phyloP scores from a whole-genome alignment of 2,797 vertebrate species.

The Siniperca undulata region DNA sequence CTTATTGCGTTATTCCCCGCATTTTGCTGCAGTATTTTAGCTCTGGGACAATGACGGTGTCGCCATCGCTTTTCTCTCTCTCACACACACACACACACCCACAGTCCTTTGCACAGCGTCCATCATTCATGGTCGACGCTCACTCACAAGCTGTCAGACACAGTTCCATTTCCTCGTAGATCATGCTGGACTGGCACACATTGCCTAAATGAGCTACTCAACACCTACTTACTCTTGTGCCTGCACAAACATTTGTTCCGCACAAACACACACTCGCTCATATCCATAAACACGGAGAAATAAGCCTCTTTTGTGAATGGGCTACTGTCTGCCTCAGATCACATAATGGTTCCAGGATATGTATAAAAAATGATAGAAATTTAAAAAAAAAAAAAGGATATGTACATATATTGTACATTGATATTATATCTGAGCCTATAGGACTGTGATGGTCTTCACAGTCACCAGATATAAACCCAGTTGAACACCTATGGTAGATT shows the following conservation, averaged over 20 bases:
- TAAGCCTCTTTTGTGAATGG: not conserved
- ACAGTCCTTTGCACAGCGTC: slow-evolving; percentile 26
- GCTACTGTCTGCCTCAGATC: slow-evolving; percentile 6
- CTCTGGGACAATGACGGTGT: slow-evolving; percentile 43
- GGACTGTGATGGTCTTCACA: too few species aligned
- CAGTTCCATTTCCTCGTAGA: slow-evolving; percentile 63
- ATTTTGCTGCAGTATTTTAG: slow-evolving; percentile 37
- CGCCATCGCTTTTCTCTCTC: slow-evolving; percentile 9
- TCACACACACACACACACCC: not conserved
- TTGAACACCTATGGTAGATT: too few species aligned
- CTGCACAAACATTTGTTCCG: slow-evolving; percentile 34
- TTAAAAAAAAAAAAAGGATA: not conserved
- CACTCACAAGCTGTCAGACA: slow-evolving; percentile 69
- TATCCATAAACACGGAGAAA: slow-evolving; percentile 28
- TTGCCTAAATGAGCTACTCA: slow-evolving; percentile 66
- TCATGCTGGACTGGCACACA: slow-evolving; percentile 61
- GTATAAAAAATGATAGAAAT: not conserved
- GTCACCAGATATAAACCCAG: too few species aligned
- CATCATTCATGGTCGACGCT: slow-evolving; percentile 62
- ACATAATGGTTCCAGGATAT: not conserved
- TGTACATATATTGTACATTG: not conserved
- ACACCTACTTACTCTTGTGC: slow-evolving; percentile 52
- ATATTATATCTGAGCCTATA: too few species aligned
- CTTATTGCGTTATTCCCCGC: slow-evolving; percentile 35
- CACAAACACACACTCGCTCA: slow-evolving; percentile 15